These are phyloP conservation scores for Macquaria australasica DNA, from an alignment of 2,113 vertebrate genomes.

Conservation along the genomic window DNA sequence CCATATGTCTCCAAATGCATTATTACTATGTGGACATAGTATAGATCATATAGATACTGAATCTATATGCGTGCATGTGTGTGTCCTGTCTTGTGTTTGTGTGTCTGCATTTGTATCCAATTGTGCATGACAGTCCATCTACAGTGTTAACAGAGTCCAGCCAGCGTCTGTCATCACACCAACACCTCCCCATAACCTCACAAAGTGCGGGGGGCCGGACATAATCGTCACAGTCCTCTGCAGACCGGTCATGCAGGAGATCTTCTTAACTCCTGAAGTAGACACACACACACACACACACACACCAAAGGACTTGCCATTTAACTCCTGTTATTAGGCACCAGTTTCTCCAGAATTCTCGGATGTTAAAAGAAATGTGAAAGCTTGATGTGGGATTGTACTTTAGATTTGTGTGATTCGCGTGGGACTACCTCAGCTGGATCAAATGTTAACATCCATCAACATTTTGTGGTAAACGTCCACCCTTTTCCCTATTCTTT, in stretches of 20 bases:
- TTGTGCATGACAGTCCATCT: not conserved
- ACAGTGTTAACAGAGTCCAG: constrained; percentile 28
- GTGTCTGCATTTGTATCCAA: not conserved
- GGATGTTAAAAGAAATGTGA: not conserved
- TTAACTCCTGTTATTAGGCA: not conserved
- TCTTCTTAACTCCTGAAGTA: constrained; percentile 9
- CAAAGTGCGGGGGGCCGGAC: not conserved
- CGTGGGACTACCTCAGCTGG: not conserved
- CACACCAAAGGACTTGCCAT: not conserved
- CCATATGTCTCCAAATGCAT: not conserved
- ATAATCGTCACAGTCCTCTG: constrained; percentile 40
- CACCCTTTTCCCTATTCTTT: constrained; percentile 52
- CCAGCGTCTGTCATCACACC: constrained; percentile 27
- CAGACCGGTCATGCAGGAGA: constrained; percentile 58
- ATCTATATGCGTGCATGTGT: not conserved
- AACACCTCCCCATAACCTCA: constrained; percentile 3
- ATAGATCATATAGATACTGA: not conserved
- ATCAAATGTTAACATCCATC: not conserved
- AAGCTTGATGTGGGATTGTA: not conserved
- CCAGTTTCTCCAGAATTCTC: not conserved
- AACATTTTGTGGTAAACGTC: constrained; percentile 17
- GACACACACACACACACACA: constrained; percentile 1
- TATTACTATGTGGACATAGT: not conserved
- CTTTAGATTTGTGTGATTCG: not conserved
- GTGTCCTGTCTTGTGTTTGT: not conserved